Conservation (phyloP, 2,888 invertebrate species). For the Diploptera punctata region DNA sequence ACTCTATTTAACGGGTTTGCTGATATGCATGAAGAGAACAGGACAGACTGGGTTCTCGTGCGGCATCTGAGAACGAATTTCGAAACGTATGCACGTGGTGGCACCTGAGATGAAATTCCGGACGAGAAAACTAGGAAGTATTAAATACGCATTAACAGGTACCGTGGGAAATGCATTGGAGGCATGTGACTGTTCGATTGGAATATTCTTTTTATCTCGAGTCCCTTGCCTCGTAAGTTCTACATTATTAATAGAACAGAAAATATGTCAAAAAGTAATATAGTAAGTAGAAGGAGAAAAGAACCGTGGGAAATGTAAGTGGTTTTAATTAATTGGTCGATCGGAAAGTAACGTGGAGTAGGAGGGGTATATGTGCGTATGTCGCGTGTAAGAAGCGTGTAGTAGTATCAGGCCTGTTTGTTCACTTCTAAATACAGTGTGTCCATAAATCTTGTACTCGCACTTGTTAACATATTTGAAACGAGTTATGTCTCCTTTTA, state of each 20-base stretch:
- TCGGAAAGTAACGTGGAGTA: no score
- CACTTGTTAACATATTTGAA: background rate
- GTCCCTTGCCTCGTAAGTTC: background rate
- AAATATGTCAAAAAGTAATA: background rate
- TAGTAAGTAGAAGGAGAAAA: background rate
- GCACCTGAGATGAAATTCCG: no score
- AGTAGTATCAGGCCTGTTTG: background rate
- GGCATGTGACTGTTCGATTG: no score
- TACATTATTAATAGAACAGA: background rate
- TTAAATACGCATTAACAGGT: background rate
- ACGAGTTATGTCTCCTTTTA: background rate
- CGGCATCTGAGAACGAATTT: no score
- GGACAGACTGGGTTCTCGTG: no score
- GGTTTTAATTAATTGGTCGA: background rate
- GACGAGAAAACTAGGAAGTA: no score
- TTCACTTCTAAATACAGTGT: conserved; percentile 7
- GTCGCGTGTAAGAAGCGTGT: conserved; percentile 2
- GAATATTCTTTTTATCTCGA: background rate
- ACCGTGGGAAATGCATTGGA: background rate
- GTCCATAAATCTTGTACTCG: background rate
- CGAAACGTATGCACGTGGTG: background rate
- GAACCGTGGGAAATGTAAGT: background rate
- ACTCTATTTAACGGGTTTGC: no score
- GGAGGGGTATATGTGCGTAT: no score
- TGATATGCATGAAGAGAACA: no score